Evolutionary conservation across 2,113 vertebrate species (phyloP), one percentile per base, ranked within the genome.

Genomic region (Phrynocephalus versicolor): DNA sequence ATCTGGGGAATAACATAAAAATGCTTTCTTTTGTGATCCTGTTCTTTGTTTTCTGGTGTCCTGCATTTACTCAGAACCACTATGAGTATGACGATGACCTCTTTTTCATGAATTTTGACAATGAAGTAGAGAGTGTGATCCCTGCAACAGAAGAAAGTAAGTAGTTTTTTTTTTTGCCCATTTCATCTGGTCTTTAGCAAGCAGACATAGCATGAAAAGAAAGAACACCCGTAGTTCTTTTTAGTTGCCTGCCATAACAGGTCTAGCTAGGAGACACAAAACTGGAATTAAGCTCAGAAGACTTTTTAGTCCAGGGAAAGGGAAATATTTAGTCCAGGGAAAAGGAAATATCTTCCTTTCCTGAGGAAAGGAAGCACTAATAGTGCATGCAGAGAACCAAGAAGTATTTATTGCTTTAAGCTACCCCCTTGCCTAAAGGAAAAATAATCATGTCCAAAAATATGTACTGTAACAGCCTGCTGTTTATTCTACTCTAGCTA

Each of bases 111-210:
- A 95, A 96, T n/a, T 62, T 97, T 92, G 95, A 96, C 10, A 96
- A 98, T 1, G 85, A 94, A 79, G 97, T 97, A 84, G 97, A 97
- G 87, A 97, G 97, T 79, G 96, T 96, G 7, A 97, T 96, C 81
- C 86, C 92, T 6, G 96, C 95, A 6, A 45, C 94, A 0, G 97
- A 96, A 87, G 96, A 96, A 83, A 88, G 97, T 97, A 94, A 97
- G 97, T 96, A 14, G 35, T 23, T 1, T 51, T 6, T 18, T 35
- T 13, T 35, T 39, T n/a, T 70, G 55, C 37, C 3, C 0, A n/a
- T 72, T 57, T 35, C 72, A 72, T 58, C 15, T 35, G 80, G 23
- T 75, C 86, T 70, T 77, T 78, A 81, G 33, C 71, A 57, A 62
- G 30, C 62, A 51, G 67, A 9, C 45, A 39, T 37, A 67, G 45